Evolutionary conservation across 2,113 vertebrate genomes (phyloP), one percentile per base, ranked within the genome.

Genomic region (Hassar affinis): DNA sequence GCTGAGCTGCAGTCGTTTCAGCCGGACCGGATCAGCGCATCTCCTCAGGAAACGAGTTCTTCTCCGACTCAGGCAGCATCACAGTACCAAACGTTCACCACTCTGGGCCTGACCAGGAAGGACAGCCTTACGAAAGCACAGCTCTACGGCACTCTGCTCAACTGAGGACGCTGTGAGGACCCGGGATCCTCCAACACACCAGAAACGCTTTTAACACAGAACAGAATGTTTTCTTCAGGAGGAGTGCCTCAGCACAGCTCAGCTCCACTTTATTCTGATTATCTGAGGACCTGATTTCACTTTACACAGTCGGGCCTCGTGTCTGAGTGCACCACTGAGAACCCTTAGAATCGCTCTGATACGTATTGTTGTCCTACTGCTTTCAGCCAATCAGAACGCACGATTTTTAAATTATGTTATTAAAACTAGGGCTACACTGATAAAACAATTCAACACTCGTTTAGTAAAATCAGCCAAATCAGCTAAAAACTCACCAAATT

Each of bases 71-170:
- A 91, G 75, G 94, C 95, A 47, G 95, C 95, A 87, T 94, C 96
- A 38, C 95, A 95, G 90, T 96, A 96, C 90, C 96, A 96, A 83
- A 94, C 95, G 91, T 96, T 96, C 90, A 95, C 95, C 71, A 94
- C 95, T 59, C 91, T 97, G 59, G 97, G 97, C 83, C 96, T 99
- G 86, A 96, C 95, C 87, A 95, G 98, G 85, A 99, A 99, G 90
- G 97, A 99, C 93, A 99, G 97, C 91, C 96, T 99, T 86, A 99
- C 97, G 81, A 99, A 99, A 92, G 98, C 98, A 87, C 98, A 99
- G 93, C 90, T 99, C 81, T 99, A 99, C 0, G 98, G 98, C 45
- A 99, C 97, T 52, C 93, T 99, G 90, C 95, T 99, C 84, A 99
- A 99, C 94, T 99, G 95, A 92, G 83, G 69, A 79, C 61, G 47